phyloP scores from a whole-genome alignment of 1,140 invertebrate species.

The Heliconius himera region DNA sequence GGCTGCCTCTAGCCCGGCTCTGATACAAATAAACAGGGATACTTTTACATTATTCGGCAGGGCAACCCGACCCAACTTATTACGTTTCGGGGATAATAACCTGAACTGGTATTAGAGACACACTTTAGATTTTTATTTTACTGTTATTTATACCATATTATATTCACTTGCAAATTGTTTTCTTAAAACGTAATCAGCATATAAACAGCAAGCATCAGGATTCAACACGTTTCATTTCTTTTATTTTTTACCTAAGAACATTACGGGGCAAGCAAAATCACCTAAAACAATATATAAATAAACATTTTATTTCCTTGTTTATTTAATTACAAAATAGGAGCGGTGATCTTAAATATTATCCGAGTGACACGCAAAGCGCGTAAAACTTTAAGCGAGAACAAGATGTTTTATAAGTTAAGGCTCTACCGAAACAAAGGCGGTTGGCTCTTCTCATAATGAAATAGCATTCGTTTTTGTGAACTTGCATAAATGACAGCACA shows the following conservation, averaged over 20 bases:
- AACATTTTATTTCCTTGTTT: conserved; percentile 57
- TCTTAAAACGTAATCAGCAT: background rate
- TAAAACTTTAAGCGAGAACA: conserved; percentile 50
- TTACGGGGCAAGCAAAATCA: background rate
- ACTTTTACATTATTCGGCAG: conserved; percentile 77
- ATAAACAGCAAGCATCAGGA: background rate
- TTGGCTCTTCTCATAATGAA: conserved; percentile 54
- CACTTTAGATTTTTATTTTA: conserved; percentile 26
- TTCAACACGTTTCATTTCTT: background rate
- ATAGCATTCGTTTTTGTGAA: conserved; percentile 75
- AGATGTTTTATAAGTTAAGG: conserved; percentile 62
- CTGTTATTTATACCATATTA: background rate
- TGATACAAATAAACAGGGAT: conserved; percentile 80
- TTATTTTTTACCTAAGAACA: background rate
- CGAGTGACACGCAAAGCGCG: conserved; percentile 65
- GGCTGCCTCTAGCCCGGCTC: conserved; percentile 72
- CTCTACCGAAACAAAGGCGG: conserved; percentile 51
- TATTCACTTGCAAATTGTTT: conserved; percentile 3
- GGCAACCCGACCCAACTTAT: conserved; percentile 77
- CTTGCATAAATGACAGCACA: conserved; percentile 74
- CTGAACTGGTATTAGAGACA: conserved; percentile 40
- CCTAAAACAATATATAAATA: conserved; percentile 13
- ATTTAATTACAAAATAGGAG: conserved; percentile 61
- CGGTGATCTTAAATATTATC: conserved; percentile 62
- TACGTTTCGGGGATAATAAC: conserved; percentile 74